Conservation (phyloP, 2,888 invertebrate species). For the Pecten maximus region DNA sequence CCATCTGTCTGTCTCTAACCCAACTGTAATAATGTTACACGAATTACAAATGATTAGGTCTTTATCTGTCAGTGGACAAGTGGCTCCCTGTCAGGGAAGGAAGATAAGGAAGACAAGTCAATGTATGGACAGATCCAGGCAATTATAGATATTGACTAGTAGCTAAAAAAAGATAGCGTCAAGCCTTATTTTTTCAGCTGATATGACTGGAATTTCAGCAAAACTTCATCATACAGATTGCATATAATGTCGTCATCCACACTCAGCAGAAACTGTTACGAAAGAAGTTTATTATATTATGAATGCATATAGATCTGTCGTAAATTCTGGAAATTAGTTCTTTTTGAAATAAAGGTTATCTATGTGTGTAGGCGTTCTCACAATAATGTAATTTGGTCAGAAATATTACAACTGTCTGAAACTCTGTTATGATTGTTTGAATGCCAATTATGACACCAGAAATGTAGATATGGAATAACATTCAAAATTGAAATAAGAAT, state of each 20-base stretch:
- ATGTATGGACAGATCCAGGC: neutral
- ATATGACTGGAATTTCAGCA: neutral
- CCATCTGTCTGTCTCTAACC: neutral
- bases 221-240: neutral
- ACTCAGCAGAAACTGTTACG: neutral
- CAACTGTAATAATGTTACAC: constrained; percentile 18
- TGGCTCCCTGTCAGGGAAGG: neutral
- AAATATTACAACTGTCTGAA: no score
- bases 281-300: no score
- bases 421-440: no score
- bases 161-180: no score
- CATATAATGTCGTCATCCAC: neutral
- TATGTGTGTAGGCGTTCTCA: no score
- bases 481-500: no score
- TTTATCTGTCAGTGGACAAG: neutral
- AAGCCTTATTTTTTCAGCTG: neutral
- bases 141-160: neutral
- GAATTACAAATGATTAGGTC: neutral
- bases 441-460: no score
- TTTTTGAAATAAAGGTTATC: no score
- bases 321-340: no score
- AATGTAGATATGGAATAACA: no score
- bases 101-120: neutral
- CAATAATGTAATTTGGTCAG: no score
- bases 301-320: no score